These are phyloP conservation scores for Eulimnadia texana DNA, from an alignment of 1,140 invertebrate species.

Conservation along the genomic window DNA sequence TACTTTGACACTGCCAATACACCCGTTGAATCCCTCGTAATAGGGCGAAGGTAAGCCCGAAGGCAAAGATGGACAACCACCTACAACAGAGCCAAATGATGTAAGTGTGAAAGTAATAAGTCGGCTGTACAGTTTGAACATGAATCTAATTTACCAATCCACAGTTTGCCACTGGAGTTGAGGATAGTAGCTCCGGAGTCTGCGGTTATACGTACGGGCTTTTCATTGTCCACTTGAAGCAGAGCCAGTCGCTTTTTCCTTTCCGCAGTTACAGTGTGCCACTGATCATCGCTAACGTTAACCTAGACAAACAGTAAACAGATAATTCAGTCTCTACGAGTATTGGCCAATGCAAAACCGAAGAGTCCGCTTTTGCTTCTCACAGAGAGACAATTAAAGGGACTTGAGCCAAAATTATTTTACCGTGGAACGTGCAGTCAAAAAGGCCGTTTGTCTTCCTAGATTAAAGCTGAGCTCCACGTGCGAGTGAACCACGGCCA, in stretches of 20 bases:
- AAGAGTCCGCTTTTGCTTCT: too few relatives aligned
- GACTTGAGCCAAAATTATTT: constrained; percentile 7
- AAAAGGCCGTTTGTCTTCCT: constrained; percentile 38
- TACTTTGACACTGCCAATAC: constrained; percentile 40
- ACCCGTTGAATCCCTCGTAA: constrained; percentile 44
- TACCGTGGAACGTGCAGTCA: constrained; percentile 38
- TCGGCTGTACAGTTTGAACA: neutral
- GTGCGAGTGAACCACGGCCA: constrained; percentile 43
- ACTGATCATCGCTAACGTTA: constrained; percentile 50
- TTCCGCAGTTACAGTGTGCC: constrained; percentile 50
- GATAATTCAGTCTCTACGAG: neutral
- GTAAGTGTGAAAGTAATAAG: constrained; percentile 4
- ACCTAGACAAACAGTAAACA: constrained; percentile 29
- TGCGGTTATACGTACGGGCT: constrained; percentile 43
- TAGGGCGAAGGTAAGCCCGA: constrained; percentile 39
- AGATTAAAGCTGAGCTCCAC: constrained; percentile 47
- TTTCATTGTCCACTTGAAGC: constrained; percentile 49
- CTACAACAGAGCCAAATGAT: constrained; percentile 22
- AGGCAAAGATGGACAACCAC: constrained; percentile 38
- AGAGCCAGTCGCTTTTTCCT: constrained; percentile 49
- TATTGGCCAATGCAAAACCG: too few relatives aligned
- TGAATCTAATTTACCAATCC: constrained; percentile 44
- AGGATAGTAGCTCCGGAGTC: constrained; percentile 46
- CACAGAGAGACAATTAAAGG: neutral
- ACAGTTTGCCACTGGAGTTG: constrained; percentile 55